Base-by-base conservation (phyloP, 2,888 invertebrate genomes). In the Diaprepes abbreviatus region DNA sequence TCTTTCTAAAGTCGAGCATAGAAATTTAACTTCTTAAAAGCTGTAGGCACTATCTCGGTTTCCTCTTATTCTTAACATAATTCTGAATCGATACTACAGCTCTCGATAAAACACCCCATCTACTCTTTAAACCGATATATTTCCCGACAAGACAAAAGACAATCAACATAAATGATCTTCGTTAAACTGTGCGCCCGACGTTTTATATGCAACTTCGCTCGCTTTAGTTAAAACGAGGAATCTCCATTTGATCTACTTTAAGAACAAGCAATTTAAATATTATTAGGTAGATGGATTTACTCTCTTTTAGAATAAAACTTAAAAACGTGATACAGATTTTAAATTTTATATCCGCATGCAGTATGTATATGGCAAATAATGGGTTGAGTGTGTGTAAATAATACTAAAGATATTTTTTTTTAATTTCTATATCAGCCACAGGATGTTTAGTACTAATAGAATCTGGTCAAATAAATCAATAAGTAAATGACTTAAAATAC, bases 141-240 rank as follows among this genome's bases (percentile, higher is more conserved):
- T 17, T 40, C 9, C 40, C 21, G 24, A 10, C 45, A 45, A 45
- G 45, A 45, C 45, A 45, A 45, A 45, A 45, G 45, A 45, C 45
- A 45, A 45, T 45, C 45, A 45, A 45, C 21, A 45, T 45, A 21
- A 19, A 45, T 21, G 43, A 45, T 9, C 43, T 4, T 21, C 21
- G 43, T 45, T 24, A 45, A 45, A 24, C n/a, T 45, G 6, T 12
- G 45, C n/a, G 12, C 6, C 24, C 45, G 10, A 6, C 7, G 12
- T n/a, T 45, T 45, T 45, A 38, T 38, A 45, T 45, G 45, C 45
- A 45, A 45, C 45, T 45, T n/a, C 45, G 45, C 12, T 45, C 24
- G 24, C 24, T 45, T 24, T 24, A 45, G 45, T 45, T 45, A 24
- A 45, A 12, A 24, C 45, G 21, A 16, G 12, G 24, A 45, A 45